These are phyloP conservation scores for Loris lydekkerianus DNA, from an alignment of 2,797 vertebrate genomes.

Conservation along the genomic window DNA sequence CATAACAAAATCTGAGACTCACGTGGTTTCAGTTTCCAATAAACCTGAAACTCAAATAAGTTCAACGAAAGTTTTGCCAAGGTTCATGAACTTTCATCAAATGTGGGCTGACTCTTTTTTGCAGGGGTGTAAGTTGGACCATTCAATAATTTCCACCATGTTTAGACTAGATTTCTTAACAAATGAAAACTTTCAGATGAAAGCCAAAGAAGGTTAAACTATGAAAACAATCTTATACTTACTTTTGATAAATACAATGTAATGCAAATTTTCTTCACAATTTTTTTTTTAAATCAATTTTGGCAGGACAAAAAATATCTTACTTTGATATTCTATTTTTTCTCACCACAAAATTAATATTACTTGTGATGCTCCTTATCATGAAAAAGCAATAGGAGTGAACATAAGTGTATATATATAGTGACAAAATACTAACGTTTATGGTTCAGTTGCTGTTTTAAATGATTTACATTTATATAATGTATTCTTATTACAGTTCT, in stretches of 20 bases:
- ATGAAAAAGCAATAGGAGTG: background rate
- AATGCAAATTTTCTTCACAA: background rate
- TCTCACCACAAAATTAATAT: background rate
- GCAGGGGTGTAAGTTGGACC: background rate
- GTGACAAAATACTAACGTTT: background rate
- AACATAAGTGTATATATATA: background rate
- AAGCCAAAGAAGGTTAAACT: background rate
- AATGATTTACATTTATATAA: background rate
- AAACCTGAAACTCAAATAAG: slow-evolving; percentile 70
- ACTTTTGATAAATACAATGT: slow-evolving; percentile 6
- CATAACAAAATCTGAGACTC: slow-evolving; percentile 77
- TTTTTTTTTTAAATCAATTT: slow-evolving; percentile 6
- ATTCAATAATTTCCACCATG: slow-evolving; percentile 58
- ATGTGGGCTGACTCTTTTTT: slow-evolving; percentile 52
- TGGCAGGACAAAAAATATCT: background rate
- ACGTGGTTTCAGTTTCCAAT: slow-evolving; percentile 83
- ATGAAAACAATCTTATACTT: background rate
- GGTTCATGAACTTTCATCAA: slow-evolving; percentile 84
- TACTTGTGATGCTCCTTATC: background rate
- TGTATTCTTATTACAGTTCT: slow-evolving; percentile 3
- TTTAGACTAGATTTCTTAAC: slow-evolving; percentile 69
- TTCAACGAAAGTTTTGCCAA: slow-evolving; percentile 83
- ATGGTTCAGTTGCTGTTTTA: slow-evolving; percentile 46
- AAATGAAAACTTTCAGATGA: slow-evolving; percentile 48
- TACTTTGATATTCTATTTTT: slow-evolving; percentile 18